Evolutionary conservation across 2,888 invertebrate genomes (phyloP), one percentile per base, ranked within the genome.

Genomic region (Caenorhabditis plicata): DNA sequence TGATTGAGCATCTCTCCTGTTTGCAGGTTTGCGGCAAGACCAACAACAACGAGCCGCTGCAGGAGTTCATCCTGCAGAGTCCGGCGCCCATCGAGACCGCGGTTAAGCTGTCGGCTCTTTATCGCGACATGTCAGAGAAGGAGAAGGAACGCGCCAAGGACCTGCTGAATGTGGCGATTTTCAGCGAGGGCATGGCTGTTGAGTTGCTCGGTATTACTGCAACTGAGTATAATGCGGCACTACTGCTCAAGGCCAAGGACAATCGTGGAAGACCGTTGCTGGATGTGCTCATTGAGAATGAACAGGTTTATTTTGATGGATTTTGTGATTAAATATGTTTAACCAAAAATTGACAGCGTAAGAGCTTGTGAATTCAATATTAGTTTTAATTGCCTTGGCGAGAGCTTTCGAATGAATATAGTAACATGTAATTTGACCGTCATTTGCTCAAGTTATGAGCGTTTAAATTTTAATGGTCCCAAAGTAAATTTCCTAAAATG

Each of bases 31-130:
- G 84, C 66, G 83, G 84, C 8, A 83, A 84, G 62, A 79, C 84
- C 87, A 83, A 92, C 84, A 90, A 92, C 80, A 94, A 96, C 83
- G 89, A 90, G 78, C 94, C 96, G 0, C 91, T 98, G 64, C 91
- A 94, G 81, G 96, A 98, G 82, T 98, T 98, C 82, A 90, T 98
- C 23, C 85, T 98, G 55, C 91, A 94, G n/a, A 95, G 95, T 0
- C 93, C 94, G n/a, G 96, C 96, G 3, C 96, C 96, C 0, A 94
- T 96, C 25, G 96, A 98, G 82, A 92, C 95, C 13, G 96, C 98
- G 19, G 95, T 95, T 52, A 98, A 98, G 84, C 85, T 98, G 68
- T 94, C 95, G 0, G 91, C 91, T 81, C 65, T 81, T 27, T 83
- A 82, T 64, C 68, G 77, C 27, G 91, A 92, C 75, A 89, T 91